These are phyloP conservation scores for Doris montereyensis DNA, from an alignment of 2,888 invertebrate genomes.

Conservation along the genomic window DNA sequence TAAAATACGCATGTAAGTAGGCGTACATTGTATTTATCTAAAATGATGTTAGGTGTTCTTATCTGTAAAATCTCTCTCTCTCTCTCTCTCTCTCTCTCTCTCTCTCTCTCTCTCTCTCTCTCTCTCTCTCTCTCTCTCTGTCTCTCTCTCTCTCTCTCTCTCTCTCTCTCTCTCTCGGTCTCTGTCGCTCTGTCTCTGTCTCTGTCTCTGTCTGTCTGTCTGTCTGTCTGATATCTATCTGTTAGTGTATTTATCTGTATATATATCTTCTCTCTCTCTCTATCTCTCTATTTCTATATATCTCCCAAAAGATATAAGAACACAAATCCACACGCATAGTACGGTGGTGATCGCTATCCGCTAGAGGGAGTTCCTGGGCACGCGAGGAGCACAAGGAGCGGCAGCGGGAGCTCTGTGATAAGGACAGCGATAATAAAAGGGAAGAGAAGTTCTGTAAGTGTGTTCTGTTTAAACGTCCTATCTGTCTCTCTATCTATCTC, in stretches of 20 bases:
- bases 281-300: background rate
- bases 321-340: too few relatives aligned
- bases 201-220: background rate
- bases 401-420: too few relatives aligned
- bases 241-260: background rate
- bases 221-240: background rate
- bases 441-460: too few relatives aligned
- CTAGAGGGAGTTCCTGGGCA: too few relatives aligned
- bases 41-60: too few relatives aligned
- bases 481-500: background rate
- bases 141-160: slow-evolving; percentile 23
- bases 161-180: background rate
- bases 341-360: too few relatives aligned
- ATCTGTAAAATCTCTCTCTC: background rate
- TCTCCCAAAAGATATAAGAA: too few relatives aligned
- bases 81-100: background rate
- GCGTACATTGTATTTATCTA: too few relatives aligned
- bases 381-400: too few relatives aligned
- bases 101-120: background rate
- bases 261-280: background rate
- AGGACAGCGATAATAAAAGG: too few relatives aligned
- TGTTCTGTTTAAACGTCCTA: too few relatives aligned
- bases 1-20: too few relatives aligned
- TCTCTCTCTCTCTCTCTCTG: slow-evolving; percentile 18
- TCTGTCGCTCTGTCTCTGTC: background rate